phyloP scores from a whole-genome alignment of 2,888 invertebrate species.

The Limnephilus rhombicus region DNA sequence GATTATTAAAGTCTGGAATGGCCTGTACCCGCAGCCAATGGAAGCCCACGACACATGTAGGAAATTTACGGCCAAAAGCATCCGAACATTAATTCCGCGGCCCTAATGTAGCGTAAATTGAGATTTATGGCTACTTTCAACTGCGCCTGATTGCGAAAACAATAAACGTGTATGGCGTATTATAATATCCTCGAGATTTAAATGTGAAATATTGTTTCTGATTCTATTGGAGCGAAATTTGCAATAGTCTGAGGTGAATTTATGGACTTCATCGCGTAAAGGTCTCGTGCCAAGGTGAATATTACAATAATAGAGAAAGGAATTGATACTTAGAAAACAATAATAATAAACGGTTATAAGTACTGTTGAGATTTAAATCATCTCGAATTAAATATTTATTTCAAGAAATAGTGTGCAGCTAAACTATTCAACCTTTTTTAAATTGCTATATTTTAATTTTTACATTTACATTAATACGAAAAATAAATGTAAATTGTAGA shows the following conservation, averaged over 20 bases:
- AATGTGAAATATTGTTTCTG: not conserved
- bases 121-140: constrained; percentile 35
- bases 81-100: constrained; percentile 16
- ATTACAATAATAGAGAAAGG: too few species aligned
- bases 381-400: too few species aligned
- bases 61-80: constrained; percentile 35
- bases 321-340: too few species aligned
- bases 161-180: not conserved
- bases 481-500: too few species aligned
- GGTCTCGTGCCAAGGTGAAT: too few species aligned
- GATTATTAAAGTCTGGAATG: not conserved
- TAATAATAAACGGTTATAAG: too few species aligned
- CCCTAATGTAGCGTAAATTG: constrained; percentile 36
- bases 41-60: constrained; percentile 18
- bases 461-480: too few species aligned
- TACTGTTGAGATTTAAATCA: too few species aligned
- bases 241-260: not conserved
- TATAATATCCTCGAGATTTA: not conserved
- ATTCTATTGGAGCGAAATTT: not conserved
- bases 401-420: too few species aligned
- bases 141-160: constrained; percentile 16
- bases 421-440: too few species aligned
- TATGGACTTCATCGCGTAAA: too few species aligned
- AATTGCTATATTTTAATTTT: too few species aligned
- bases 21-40: not conserved